These are phyloP conservation scores for Dinothrombium tinctorium DNA, from an alignment of 1,140 invertebrate genomes.

Conservation along the genomic window DNA sequence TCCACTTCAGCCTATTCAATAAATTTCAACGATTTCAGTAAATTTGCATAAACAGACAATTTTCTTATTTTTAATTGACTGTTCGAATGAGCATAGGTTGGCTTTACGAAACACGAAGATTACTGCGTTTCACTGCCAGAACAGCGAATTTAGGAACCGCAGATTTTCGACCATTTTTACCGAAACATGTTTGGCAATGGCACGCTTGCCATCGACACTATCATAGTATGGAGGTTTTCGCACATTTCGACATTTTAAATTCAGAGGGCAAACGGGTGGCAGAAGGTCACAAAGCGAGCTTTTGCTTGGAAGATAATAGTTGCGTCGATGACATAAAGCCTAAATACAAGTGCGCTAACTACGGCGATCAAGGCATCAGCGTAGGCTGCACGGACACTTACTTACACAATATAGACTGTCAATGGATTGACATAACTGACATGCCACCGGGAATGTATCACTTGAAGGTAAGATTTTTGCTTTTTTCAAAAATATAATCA, in stretches of 20 bases:
- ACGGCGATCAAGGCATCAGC: slow-evolving; percentile 80
- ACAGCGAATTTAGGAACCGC: slow-evolving; percentile 68
- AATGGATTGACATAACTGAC: slow-evolving; percentile 89
- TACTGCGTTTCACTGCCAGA: slow-evolving; percentile 70
- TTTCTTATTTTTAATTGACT: not conserved
- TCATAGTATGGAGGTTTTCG: slow-evolving; percentile 95
- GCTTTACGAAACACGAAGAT: slow-evolving; percentile 48
- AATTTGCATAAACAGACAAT: not conserved
- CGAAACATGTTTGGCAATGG: slow-evolving; percentile 84
- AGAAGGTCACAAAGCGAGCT: slow-evolving; percentile 88
- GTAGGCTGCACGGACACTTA: slow-evolving; percentile 87
- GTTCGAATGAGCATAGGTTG: slow-evolving; percentile 25
- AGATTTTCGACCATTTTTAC: slow-evolving; percentile 66
- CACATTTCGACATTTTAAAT: slow-evolving; percentile 77
- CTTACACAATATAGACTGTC: slow-evolving; percentile 77
- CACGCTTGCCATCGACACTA: slow-evolving; percentile 95
- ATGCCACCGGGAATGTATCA: slow-evolving; percentile 58
- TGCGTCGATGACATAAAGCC: slow-evolving; percentile 29
- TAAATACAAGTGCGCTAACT: slow-evolving; percentile 65
- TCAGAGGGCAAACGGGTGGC: slow-evolving; percentile 43
- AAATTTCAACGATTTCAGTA: slow-evolving; percentile 14
- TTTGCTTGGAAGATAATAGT: slow-evolving; percentile 83
- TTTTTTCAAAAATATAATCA: too few relatives aligned
- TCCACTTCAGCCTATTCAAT: slow-evolving; percentile 49
- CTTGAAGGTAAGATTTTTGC: slow-evolving; percentile 45